Evolutionary conservation across 2,888 invertebrate genomes (phyloP).

Genomic region (Nomada ruficornis): DNA sequence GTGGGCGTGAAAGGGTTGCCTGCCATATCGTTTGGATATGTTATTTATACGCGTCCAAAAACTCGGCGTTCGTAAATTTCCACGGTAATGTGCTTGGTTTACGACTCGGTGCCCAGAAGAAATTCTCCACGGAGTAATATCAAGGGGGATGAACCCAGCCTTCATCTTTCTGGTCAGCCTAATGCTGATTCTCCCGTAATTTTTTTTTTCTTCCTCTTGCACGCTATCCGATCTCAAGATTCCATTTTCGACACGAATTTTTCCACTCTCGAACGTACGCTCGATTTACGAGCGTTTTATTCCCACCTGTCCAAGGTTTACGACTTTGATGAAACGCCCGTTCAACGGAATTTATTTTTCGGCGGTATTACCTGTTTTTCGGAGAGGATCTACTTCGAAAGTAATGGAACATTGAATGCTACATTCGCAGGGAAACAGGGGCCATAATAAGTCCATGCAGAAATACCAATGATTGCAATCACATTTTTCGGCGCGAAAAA

Average conservation of each 20-base stretch:
- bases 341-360: background rate
- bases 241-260: conserved; percentile 13
- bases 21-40: conserved; percentile 22
- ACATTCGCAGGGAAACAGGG: no score
- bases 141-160: conserved; percentile 14
- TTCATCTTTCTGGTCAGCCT: conserved; percentile 1
- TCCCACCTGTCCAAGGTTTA: background rate
- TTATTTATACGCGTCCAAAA: conserved; percentile 39
- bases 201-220: conserved; percentile 19
- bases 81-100: conserved; percentile 29
- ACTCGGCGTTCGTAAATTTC: conserved; percentile 37
- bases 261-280: background rate
- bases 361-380: background rate
- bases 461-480: no score
- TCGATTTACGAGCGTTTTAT: background rate
- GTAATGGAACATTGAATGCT: no score
- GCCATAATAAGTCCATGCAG: no score
- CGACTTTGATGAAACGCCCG: background rate
- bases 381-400: no score
- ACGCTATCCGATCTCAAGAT: background rate
- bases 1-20: conserved; percentile 30
- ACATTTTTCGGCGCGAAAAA: no score
- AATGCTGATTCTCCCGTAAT: background rate
- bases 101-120: conserved; percentile 42
- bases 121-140: conserved; percentile 24